A percentile compares a stretch with the other conserved stretches of the same genome.
Evolutionary conservation across 2,797 vertebrate species (phyloP).

Genomic region (Etheostoma perlongum): DNA sequence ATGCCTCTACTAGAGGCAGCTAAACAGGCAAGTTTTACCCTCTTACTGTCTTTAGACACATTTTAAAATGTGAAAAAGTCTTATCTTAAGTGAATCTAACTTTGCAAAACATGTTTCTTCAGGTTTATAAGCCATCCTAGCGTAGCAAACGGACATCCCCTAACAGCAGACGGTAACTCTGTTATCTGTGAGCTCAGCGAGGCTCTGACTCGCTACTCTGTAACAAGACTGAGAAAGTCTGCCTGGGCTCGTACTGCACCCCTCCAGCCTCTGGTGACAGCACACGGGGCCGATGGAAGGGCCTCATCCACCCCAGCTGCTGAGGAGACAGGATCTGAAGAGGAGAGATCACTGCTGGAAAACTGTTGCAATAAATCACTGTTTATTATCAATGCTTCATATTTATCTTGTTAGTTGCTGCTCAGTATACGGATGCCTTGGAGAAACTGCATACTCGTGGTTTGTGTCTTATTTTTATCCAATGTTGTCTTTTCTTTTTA

Average conservation of each 20-base stretch:
- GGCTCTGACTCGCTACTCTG: neutral
- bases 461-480: conserved; percentile 39
- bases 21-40: conserved; percentile 79
- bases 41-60: neutral
- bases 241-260: neutral
- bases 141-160: conserved; percentile 52
- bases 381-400: conserved; percentile 37
- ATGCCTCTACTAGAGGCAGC: conserved; percentile 91
- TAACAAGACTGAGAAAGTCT: conserved; percentile 2
- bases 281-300: neutral
- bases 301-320: neutral
- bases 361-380: conserved; percentile 11
- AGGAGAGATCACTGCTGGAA: conserved; percentile 19
- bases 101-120: accelerated
- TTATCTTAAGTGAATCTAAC: neutral
- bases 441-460: neutral
- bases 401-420: conserved; percentile 9
- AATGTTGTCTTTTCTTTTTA: conserved; percentile 8
- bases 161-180: conserved; percentile 52
- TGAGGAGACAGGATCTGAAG: neutral
- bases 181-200: conserved; percentile 73
- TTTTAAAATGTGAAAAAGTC: neutral
- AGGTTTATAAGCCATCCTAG: conserved; percentile 67
- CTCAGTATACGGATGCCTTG: neutral
- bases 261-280: neutral